Conservation (phyloP, 2,113 vertebrate species). For the Phainopepla nitens region DNA sequence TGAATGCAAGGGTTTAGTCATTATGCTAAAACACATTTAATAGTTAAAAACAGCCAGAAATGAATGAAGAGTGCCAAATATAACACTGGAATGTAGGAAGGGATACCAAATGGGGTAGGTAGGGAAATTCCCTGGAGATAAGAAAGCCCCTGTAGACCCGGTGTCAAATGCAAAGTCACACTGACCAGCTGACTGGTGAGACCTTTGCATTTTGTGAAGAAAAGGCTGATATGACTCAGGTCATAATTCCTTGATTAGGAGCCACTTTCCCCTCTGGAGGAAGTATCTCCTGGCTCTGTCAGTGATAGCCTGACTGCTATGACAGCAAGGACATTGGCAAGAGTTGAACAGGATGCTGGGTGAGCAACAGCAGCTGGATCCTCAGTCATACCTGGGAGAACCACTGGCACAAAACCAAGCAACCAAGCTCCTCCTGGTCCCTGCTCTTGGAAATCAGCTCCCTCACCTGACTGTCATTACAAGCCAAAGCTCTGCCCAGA, state of each 20-base stretch:
- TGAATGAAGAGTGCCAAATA: background rate
- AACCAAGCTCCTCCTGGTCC: background rate
- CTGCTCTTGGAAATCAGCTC: background rate
- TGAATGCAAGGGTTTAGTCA: background rate
- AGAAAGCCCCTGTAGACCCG: background rate
- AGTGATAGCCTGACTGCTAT: background rate
- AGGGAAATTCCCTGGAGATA: background rate
- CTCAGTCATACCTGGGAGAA: background rate
- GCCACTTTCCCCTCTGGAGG: background rate
- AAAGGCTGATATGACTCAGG: background rate
- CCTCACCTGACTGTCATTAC: background rate
- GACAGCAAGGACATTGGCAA: background rate
- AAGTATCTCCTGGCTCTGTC: background rate
- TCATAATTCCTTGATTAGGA: background rate
- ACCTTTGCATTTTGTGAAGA: background rate
- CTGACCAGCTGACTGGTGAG: background rate
- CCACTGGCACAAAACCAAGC: background rate
- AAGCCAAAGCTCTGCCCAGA: background rate
- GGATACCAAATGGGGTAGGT: background rate
- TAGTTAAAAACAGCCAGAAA: background rate
- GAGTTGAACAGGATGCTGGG: background rate
- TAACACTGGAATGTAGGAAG: background rate
- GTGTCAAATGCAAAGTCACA: background rate
- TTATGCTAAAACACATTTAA: background rate
- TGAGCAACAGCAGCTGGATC: background rate